These are phyloP conservation scores for Nomada fabriciana DNA, from an alignment of 2,888 invertebrate species.

Conservation along the genomic window DNA sequence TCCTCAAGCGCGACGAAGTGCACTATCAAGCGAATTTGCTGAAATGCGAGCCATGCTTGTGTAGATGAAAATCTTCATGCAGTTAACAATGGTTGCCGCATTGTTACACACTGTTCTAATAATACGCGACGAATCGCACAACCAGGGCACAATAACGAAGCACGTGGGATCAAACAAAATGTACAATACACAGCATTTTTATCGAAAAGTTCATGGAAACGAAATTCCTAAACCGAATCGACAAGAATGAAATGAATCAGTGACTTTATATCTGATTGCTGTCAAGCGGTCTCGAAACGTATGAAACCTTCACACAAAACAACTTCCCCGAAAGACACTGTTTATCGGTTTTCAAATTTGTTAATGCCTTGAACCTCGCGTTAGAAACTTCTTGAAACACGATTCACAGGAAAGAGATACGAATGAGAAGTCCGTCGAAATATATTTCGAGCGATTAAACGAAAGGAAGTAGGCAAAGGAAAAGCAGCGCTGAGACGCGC, in stretches of 20 bases:
- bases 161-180: slow-evolving; percentile 61
- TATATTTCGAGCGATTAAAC: slow-evolving; percentile 22
- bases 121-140: slow-evolving; percentile 39
- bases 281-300: slow-evolving; percentile 61
- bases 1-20: slow-evolving; percentile 36
- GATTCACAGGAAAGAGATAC: neutral
- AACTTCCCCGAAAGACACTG: slow-evolving; percentile 56
- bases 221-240: neutral
- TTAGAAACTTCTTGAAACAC: neutral
- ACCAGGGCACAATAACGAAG: slow-evolving; percentile 40
- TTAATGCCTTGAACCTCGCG: neutral
- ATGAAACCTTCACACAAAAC: slow-evolving; percentile 48
- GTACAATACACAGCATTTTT: slow-evolving; percentile 29
- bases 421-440: neutral
- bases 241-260: neutral
- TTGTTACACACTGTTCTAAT: slow-evolving; percentile 65
- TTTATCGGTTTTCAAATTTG: slow-evolving; percentile 46
- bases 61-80: slow-evolving; percentile 41
- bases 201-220: neutral
- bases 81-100: slow-evolving; percentile 60
- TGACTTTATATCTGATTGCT: slow-evolving; percentile 42
- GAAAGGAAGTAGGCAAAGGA: slow-evolving; percentile 40
- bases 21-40: slow-evolving; percentile 41
- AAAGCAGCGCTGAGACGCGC: slow-evolving; percentile 56
- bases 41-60: slow-evolving; percentile 41